Conservation (phyloP, 2,797 vertebrate genomes). For the Bovichtus diacanthus region DNA sequence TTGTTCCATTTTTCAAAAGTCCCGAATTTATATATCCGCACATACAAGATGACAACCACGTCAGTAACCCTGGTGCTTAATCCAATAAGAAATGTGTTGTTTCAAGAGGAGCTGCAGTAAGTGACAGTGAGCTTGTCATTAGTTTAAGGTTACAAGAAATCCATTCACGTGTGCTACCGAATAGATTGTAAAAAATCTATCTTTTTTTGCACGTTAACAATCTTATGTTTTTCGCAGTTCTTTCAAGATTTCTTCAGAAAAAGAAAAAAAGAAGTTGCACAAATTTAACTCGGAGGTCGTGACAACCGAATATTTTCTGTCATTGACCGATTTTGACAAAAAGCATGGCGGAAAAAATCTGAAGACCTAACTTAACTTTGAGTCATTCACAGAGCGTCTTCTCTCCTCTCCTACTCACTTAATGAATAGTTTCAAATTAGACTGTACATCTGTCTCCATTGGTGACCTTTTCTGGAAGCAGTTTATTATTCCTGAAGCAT, state of each 20-base stretch:
- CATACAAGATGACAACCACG: neutral
- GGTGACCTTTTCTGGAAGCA: neutral
- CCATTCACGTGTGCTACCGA: neutral
- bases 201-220: too few relatives aligned
- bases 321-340: too few relatives aligned
- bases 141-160: neutral
- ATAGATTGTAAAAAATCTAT: neutral
- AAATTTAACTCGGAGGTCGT: too few relatives aligned
- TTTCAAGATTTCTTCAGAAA: neutral
- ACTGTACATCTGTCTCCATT: neutral
- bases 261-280: neutral
- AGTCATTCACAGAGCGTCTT: too few relatives aligned
- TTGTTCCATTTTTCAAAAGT: neutral
- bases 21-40: neutral
- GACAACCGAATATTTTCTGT: too few relatives aligned
- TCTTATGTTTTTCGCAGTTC: neutral
- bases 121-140: neutral
- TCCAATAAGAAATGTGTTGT: neutral
- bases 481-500: conserved; percentile 29
- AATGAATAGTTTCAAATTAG: neutral
- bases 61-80: conserved; percentile 10
- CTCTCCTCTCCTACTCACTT: too few relatives aligned
- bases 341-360: too few relatives aligned
- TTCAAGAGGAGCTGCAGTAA: neutral
- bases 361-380: too few relatives aligned